Conservation (phyloP, 2,113 vertebrate species). For the Orcinus orca region DNA sequence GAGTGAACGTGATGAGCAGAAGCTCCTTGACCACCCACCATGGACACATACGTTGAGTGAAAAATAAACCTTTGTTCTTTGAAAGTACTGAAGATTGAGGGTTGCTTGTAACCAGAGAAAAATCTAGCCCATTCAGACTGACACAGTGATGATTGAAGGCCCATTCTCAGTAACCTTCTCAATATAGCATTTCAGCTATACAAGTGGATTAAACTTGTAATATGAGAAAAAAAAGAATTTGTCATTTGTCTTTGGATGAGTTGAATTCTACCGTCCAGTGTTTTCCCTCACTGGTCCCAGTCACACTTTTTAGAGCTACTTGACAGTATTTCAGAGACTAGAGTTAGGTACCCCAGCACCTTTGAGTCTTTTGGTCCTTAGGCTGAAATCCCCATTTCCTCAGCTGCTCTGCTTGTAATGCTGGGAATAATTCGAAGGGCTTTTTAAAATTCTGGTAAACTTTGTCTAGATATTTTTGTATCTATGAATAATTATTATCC, state of each 20-base stretch:
- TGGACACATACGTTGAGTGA: background rate
- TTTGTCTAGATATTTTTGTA: background rate
- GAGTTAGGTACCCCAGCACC: background rate
- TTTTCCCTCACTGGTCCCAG: background rate
- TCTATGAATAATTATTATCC: background rate
- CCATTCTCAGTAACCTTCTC: background rate
- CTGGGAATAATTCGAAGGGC: background rate
- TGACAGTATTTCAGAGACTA: background rate
- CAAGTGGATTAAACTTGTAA: background rate
- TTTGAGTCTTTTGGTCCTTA: background rate
- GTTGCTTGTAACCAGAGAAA: background rate
- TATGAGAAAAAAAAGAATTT: background rate
- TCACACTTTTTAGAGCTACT: background rate
- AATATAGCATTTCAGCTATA: background rate
- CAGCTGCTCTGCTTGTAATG: background rate
- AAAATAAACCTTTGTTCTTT: background rate
- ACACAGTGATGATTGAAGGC: background rate
- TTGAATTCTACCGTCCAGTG: background rate
- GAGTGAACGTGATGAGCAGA: background rate
- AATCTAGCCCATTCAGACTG: background rate
- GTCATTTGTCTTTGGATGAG: background rate
- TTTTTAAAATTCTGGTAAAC: background rate
- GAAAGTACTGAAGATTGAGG: background rate
- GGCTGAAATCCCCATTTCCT: background rate
- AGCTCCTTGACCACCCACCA: background rate